phyloP scores from a whole-genome alignment of 2,113 vertebrate species.

The Equus przewalskii region DNA sequence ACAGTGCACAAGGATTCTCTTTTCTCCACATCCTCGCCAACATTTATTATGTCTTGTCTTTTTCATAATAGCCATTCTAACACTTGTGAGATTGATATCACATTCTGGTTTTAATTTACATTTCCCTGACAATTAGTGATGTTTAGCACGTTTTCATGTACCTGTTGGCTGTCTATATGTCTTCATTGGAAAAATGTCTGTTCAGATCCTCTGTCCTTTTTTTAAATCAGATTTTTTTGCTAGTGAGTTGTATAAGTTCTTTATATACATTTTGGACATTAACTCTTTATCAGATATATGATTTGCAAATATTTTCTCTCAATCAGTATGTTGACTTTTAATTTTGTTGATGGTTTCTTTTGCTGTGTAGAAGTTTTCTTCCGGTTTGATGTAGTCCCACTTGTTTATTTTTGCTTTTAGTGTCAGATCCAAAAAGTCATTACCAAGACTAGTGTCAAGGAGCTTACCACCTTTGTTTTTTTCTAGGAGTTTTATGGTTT shows the following conservation, averaged over 20 bases:
- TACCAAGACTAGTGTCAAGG: background rate
- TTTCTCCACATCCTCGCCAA: background rate
- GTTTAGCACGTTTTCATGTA: background rate
- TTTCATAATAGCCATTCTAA: background rate
- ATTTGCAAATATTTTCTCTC: background rate
- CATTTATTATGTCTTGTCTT: background rate
- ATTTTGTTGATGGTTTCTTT: background rate
- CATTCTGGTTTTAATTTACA: background rate
- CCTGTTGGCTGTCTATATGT: background rate
- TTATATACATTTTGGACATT: background rate
- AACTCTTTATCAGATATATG: background rate
- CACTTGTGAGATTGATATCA: background rate
- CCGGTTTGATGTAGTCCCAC: background rate
- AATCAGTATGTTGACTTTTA: background rate
- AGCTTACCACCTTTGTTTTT: background rate
- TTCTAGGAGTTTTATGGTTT: background rate
- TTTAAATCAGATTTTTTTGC: background rate
- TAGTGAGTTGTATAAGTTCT: background rate
- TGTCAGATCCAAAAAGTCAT: background rate
- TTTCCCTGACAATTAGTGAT: background rate
- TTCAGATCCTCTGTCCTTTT: background rate
- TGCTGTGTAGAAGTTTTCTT: background rate
- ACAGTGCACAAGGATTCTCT: background rate
- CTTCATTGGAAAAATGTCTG: background rate
- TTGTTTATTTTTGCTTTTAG: background rate